phyloP scores from a whole-genome alignment of 2,888 invertebrate genomes.

The Parasteatoda lunata region DNA sequence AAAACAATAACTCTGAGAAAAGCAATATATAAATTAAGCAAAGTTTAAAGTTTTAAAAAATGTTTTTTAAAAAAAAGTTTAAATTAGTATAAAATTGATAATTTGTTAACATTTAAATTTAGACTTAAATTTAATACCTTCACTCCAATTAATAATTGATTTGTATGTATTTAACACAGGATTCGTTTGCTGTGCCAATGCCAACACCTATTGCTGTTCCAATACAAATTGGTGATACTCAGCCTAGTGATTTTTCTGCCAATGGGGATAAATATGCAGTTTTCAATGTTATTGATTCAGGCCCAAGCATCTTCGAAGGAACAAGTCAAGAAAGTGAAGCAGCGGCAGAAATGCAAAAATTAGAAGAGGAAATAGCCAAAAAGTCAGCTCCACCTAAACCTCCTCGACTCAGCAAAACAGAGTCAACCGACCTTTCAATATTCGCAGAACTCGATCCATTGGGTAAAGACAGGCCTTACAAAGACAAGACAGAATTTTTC shows the following conservation, averaged over 20 bases:
- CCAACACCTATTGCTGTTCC: constrained; percentile 49
- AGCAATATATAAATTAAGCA: too few relatives aligned
- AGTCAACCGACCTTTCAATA: constrained; percentile 77
- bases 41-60: too few relatives aligned
- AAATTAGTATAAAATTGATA: too few relatives aligned
- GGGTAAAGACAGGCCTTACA: constrained; percentile 92
- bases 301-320: constrained; percentile 56
- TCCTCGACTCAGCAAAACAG: constrained; percentile 47
- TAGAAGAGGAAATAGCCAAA: constrained; percentile 34
- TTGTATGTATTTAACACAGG: constrained; percentile 23
- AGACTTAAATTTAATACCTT: too few relatives aligned
- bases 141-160: not conserved
- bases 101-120: too few relatives aligned
- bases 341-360: constrained; percentile 12
- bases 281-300: constrained; percentile 51
- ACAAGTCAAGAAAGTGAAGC: not conserved
- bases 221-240: not conserved
- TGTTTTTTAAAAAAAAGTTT: too few relatives aligned
- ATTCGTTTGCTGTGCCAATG: constrained; percentile 59
- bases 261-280: constrained; percentile 64
- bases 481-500: constrained; percentile 97
- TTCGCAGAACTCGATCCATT: constrained; percentile 95
- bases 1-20: too few relatives aligned
- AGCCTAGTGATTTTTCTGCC: not conserved
- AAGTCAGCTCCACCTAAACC: constrained; percentile 44